Percentiles rank a stretch among this genome's conserved stretches.
These are phyloP conservation scores for Eupsilia transversa DNA, from an alignment of 2,888 invertebrate genomes.

Conservation along the genomic window DNA sequence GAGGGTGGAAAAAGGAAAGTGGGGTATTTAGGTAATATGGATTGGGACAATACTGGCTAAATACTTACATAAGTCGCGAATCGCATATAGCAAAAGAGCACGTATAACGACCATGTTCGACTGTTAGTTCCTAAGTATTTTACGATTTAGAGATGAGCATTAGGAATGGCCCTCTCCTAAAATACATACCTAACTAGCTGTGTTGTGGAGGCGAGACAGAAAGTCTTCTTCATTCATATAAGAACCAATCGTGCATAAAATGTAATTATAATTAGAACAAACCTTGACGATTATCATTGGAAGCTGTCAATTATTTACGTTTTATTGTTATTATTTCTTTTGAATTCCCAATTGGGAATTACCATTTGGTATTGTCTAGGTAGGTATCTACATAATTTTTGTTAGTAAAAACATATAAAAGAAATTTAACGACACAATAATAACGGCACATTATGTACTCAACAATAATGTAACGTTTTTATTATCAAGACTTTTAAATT, in stretches of 20 bases:
- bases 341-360: no score
- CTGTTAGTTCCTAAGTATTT: no score
- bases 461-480: constrained; percentile 23
- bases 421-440: constrained; percentile 14
- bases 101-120: no score
- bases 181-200: neutral
- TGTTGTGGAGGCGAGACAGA: neutral
- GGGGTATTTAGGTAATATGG: no score
- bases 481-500: constrained; percentile 1
- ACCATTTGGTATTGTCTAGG: neutral
- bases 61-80: neutral
- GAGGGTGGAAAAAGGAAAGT: no score
- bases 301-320: constrained; percentile 4
- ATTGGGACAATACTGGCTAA: no score
- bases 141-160: no score
- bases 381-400: neutral
- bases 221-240: neutral
- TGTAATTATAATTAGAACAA: constrained; percentile 1
- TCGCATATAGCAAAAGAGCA: neutral
- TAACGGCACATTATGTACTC: neutral
- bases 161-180: neutral
- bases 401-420: neutral
- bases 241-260: neutral
- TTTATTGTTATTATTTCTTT: neutral
- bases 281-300: neutral